A percentile compares a stretch with the other conserved stretches of the same genome.
Conservation (phyloP, 2,888 invertebrate genomes). For the Brassicogethes aeneus region DNA sequence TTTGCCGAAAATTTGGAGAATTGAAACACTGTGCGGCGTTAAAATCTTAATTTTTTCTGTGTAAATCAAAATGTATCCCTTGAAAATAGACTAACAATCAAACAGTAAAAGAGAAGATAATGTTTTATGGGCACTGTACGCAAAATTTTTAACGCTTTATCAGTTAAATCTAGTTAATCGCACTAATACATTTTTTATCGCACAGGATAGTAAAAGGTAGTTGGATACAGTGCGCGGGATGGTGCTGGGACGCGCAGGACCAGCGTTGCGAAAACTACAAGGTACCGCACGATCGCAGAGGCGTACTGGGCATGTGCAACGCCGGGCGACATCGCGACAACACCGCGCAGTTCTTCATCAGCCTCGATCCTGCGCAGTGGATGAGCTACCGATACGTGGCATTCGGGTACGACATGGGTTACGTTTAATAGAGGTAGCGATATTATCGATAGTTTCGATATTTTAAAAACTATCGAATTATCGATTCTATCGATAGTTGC, state of each 20-base stretch:
- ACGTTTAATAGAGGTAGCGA: not conserved
- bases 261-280: slow-evolving; percentile 60
- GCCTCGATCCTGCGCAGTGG: slow-evolving; percentile 58
- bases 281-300: slow-evolving; percentile 54
- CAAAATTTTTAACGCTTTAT: too few species aligned
- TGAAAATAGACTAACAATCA: too few species aligned
- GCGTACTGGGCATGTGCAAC: slow-evolving; percentile 65
- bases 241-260: slow-evolving; percentile 35
- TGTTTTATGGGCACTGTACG: too few species aligned
- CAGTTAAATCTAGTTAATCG: too few species aligned
- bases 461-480: not conserved
- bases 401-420: slow-evolving; percentile 52
- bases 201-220: slow-evolving; percentile 57
- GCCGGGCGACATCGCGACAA: slow-evolving; percentile 56
- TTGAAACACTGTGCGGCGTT: too few species aligned
- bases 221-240: slow-evolving; percentile 64
- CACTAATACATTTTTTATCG: too few species aligned
- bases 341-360: slow-evolving; percentile 60
- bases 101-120: too few species aligned
- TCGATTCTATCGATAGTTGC: not conserved
- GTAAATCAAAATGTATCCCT: too few species aligned
- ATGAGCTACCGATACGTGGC: slow-evolving; percentile 65
- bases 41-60: too few species aligned
- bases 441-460: not conserved
- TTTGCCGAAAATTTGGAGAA: too few species aligned